Conservation (phyloP, 1,140 invertebrate species). For the Zaprionus inermis region DNA sequence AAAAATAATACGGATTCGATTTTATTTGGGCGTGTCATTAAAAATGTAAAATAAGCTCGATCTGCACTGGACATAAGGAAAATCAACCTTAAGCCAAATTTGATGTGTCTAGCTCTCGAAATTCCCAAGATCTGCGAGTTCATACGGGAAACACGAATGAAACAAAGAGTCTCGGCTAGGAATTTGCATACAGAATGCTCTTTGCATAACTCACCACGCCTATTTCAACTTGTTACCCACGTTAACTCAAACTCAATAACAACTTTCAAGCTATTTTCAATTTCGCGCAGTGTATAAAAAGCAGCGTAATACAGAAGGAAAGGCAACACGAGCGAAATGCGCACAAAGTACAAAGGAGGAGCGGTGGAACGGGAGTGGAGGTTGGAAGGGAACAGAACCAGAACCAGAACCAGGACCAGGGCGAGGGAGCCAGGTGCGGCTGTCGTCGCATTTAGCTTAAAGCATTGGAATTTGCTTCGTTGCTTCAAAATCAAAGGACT, state of each 20-base stretch:
- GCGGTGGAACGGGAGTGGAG: not conserved
- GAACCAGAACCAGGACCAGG: too few species aligned
- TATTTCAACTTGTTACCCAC: not conserved
- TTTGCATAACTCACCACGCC: not conserved
- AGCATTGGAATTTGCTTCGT: constrained; percentile 13
- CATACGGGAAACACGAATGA: not conserved
- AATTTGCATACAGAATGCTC: not conserved
- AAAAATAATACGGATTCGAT: too few species aligned
- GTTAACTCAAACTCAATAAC: not conserved
- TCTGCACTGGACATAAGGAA: not conserved
- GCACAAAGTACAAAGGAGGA: not conserved
- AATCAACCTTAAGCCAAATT: not conserved
- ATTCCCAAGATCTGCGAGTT: not conserved
- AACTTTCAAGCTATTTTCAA: constrained; percentile 4
- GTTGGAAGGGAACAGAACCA: too few species aligned
- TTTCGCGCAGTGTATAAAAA: not conserved
- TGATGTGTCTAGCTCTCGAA: not conserved
- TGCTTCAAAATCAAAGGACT: constrained; percentile 15
- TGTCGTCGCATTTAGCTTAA: constrained; percentile 16
- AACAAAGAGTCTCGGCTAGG: not conserved
- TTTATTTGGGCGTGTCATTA: not conserved
- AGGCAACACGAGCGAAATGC: constrained; percentile 2
- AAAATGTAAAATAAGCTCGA: not conserved
- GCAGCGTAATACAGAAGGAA: not conserved
- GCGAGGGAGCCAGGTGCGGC: constrained; percentile 1